These are phyloP conservation scores for Columbina picui DNA, from an alignment of 2,113 vertebrate genomes.

Conservation along the genomic window DNA sequence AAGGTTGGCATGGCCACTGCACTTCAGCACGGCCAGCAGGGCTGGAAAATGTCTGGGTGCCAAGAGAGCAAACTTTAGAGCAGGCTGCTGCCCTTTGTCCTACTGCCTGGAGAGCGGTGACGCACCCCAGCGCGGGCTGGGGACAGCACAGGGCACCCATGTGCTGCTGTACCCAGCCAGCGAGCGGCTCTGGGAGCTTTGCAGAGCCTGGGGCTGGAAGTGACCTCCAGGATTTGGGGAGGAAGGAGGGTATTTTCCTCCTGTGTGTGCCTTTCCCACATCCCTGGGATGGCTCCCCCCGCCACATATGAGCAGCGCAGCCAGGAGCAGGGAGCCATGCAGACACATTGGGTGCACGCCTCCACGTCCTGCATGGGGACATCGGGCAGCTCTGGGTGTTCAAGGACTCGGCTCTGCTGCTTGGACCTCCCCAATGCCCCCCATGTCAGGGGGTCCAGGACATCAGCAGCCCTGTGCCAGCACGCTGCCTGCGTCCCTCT, in stretches of 20 bases:
- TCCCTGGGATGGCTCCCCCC: background rate
- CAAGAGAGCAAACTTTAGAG: background rate
- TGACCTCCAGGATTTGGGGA: background rate
- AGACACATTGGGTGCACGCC: rapidly evolving
- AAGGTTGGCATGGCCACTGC: background rate
- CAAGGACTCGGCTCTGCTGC: background rate
- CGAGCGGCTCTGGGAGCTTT: background rate
- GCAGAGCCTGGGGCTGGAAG: background rate
- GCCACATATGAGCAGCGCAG: rapidly evolving
- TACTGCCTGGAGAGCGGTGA: background rate
- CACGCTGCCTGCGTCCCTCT: background rate
- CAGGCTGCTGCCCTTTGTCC: constrained; percentile 55
- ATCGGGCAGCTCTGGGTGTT: background rate
- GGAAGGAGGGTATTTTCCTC: background rate
- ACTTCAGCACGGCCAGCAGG: background rate
- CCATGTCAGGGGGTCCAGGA: background rate
- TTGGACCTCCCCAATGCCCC: too few relatives aligned
- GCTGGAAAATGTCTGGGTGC: background rate
- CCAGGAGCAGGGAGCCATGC: background rate
- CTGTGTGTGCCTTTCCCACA: rapidly evolving
- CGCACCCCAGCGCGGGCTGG: background rate
- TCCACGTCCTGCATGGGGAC: rapidly evolving
- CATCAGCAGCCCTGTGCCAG: background rate
- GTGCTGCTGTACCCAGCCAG: background rate
- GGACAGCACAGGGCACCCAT: background rate